phyloP scores from a whole-genome alignment of 1,140 invertebrate genomes.

The Andrena cerasifolii region DNA sequence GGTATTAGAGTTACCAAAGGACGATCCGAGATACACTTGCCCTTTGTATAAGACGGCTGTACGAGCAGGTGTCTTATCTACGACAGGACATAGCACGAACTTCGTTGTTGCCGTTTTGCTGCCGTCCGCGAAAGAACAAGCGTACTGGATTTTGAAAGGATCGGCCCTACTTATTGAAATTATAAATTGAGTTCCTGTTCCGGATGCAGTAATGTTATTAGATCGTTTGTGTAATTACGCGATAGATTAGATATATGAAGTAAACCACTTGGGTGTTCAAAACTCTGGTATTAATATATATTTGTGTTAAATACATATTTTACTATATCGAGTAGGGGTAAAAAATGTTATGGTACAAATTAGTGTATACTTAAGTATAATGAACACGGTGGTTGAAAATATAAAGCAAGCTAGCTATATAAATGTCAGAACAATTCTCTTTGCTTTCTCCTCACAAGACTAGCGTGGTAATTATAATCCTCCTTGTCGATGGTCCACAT shows the following conservation, averaged over 20 bases:
- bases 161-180: slow-evolving; percentile 92
- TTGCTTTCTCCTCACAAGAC: slow-evolving; percentile 69
- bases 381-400: slow-evolving; percentile 1
- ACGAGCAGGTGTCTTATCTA: slow-evolving; percentile 91
- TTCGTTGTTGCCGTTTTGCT: slow-evolving; percentile 92
- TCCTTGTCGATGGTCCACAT: slow-evolving; percentile 82
- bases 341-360: slow-evolving; percentile 1
- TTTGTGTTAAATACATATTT: slow-evolving; percentile 31
- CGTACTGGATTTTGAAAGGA: slow-evolving; percentile 94
- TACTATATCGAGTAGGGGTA: not conserved
- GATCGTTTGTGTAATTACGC: slow-evolving; percentile 1
- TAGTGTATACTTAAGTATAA: slow-evolving; percentile 10
- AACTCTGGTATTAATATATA: not conserved
- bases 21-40: slow-evolving; percentile 87
- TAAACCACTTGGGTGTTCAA: not conserved
- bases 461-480: slow-evolving; percentile 81
- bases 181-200: slow-evolving; percentile 83
- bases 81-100: slow-evolving; percentile 95
- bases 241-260: not conserved
- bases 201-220: slow-evolving; percentile 16
- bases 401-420: not conserved
- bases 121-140: slow-evolving; percentile 84
- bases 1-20: slow-evolving; percentile 83
- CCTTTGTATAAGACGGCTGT: slow-evolving; percentile 94
- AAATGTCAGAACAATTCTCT: slow-evolving; percentile 49